Evolutionary conservation across 1,140 invertebrate genomes (phyloP).

Genomic region (Drosophila sp.): DNA sequence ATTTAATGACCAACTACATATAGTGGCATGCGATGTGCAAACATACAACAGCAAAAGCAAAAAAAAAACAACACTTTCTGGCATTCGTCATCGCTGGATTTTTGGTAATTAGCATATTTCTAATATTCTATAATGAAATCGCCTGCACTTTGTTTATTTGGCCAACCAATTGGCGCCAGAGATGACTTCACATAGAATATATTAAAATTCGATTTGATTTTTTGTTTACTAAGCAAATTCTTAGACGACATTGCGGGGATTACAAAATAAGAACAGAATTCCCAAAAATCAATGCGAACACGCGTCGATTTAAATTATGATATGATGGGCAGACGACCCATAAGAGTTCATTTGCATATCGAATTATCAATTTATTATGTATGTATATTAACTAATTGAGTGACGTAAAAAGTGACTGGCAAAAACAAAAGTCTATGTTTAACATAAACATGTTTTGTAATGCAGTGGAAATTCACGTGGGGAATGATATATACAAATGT

Average conservation of each 20-base stretch:
- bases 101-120: constrained; percentile 55
- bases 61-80: constrained; percentile 35
- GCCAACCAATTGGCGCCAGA: constrained; percentile 67
- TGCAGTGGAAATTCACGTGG: constrained; percentile 2
- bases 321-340: background rate
- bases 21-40: constrained; percentile 43
- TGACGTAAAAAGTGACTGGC: constrained; percentile 34
- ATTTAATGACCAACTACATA: constrained; percentile 35
- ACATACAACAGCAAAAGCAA: constrained; percentile 13
- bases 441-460: constrained; percentile 12
- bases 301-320: constrained; percentile 12
- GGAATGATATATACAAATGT: background rate
- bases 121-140: constrained; percentile 26
- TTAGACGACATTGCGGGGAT: constrained; percentile 45
- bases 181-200: constrained; percentile 54
- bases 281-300: constrained; percentile 24
- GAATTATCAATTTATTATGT: constrained; percentile 4
- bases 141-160: constrained; percentile 68
- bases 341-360: constrained; percentile 20
- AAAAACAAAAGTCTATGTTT: background rate
- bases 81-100: constrained; percentile 61
- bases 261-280: constrained; percentile 22
- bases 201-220: constrained; percentile 4
- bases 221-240: constrained; percentile 58
- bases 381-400: constrained; percentile 15